Percentiles rank a stretch among this genome's conserved stretches.
Evolutionary conservation across 2,797 vertebrate genomes (phyloP).

Genomic region (Sphaeramia orbicularis): DNA sequence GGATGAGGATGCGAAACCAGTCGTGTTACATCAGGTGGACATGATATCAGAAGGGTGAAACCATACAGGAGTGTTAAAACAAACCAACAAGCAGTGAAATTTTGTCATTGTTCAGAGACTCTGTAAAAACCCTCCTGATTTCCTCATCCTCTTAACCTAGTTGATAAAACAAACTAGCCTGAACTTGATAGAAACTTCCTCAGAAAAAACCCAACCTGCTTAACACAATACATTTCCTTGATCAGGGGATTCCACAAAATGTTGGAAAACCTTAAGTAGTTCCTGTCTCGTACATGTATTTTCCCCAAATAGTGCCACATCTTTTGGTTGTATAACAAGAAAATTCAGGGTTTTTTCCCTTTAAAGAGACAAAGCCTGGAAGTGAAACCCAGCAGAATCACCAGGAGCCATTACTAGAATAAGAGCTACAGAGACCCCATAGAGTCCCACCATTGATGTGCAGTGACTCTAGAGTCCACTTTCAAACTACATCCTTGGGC

Average conservation of each 20-base stretch:
- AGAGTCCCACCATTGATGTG: conserved; percentile 78
- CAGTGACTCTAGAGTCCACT: conserved; percentile 84
- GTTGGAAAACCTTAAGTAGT: conserved; percentile 24
- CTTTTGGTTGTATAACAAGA: conserved; percentile 22
- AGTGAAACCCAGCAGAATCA: conserved; percentile 23
- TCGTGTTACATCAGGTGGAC: conserved; percentile 11
- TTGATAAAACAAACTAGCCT: conserved; percentile 36
- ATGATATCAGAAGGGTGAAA: conserved; percentile 19
- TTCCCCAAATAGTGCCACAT: conserved; percentile 40
- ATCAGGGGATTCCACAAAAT: conserved; percentile 45
- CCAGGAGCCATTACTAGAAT: conserved; percentile 40
- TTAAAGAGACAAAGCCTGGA: conserved; percentile 9
- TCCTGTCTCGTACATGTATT: conserved; percentile 32
- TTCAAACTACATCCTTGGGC: conserved; percentile 84
- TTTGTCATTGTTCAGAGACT: conserved; percentile 12
- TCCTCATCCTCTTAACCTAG: conserved; percentile 41
- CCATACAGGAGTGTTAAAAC: conserved; percentile 2
- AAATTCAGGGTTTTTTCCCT: neutral
- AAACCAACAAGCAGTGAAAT: neutral
- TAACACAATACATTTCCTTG: conserved; percentile 58
- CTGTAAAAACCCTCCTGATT: conserved; percentile 39
- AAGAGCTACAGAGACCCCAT: conserved; percentile 66
- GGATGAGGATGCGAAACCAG: conserved; percentile 7
- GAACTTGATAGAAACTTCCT: conserved; percentile 52
- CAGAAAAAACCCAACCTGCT: conserved; percentile 44